Evolutionary conservation across 2,888 invertebrate species (phyloP).

Genomic region (Osedax frankpressi): DNA sequence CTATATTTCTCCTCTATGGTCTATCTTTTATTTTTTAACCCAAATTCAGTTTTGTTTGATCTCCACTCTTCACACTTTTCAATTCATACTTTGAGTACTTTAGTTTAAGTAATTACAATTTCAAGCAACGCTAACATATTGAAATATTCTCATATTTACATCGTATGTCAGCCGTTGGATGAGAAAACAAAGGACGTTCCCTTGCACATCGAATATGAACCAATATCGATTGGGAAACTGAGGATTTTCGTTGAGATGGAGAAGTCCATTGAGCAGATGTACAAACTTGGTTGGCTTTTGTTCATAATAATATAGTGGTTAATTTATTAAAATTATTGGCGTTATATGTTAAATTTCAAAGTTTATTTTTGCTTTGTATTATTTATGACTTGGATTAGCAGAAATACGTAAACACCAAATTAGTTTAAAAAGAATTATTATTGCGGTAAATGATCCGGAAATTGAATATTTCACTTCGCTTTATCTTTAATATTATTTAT

Average conservation of each 20-base stretch:
- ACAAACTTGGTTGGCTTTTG: slow-evolving; percentile 50
- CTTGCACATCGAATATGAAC: slow-evolving; percentile 54
- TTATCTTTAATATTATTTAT: not conserved
- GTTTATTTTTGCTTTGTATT: not conserved
- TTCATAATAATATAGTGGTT: not conserved
- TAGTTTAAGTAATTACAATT: too few relatives aligned
- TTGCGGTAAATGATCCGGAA: too few relatives aligned
- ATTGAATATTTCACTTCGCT: too few relatives aligned
- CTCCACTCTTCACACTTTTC: too few relatives aligned
- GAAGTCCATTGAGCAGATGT: slow-evolving; percentile 41
- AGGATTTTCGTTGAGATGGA: slow-evolving; percentile 44
- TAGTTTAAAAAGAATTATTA: too few relatives aligned
- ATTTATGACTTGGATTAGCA: too few relatives aligned
- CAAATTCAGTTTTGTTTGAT: too few relatives aligned
- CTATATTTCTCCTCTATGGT: too few relatives aligned
- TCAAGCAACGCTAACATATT: too few relatives aligned
- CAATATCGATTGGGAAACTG: slow-evolving; percentile 62
- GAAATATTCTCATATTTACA: not conserved
- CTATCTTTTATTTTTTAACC: too few relatives aligned
- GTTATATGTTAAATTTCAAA: not conserved
- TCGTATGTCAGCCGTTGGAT: not conserved
- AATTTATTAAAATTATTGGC: not conserved
- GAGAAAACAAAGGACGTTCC: not conserved
- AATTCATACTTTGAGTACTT: too few relatives aligned
- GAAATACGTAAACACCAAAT: too few relatives aligned